Evolutionary conservation across 53 echinoderm and acorn worm species (phyloP).

Genomic region (Mesocentrotus franciscanus): DNA sequence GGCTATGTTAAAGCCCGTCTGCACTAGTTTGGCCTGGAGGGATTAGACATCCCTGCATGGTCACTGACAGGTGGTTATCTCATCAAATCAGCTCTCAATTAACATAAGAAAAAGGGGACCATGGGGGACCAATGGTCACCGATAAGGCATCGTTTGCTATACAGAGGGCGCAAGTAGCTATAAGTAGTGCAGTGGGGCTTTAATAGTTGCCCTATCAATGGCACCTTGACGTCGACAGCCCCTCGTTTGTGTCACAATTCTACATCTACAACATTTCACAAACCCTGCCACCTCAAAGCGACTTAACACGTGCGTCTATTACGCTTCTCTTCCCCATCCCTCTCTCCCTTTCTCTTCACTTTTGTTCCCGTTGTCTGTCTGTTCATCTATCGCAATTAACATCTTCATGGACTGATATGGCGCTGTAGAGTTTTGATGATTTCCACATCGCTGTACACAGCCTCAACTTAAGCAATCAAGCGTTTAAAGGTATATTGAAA

Average conservation of each 20-base stretch:
- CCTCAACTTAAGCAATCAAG: neutral
- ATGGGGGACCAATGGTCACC: too few relatives aligned
- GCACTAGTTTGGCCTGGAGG: too few relatives aligned
- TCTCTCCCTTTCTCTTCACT: neutral
- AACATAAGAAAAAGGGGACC: too few relatives aligned
- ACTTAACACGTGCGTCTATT: slow-evolving; percentile 1
- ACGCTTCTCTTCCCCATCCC: neutral
- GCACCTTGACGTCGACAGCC: neutral
- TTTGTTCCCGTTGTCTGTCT: neutral
- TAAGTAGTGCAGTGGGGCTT: too few relatives aligned
- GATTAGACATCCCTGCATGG: too few relatives aligned
- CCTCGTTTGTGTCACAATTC: slow-evolving; percentile 24
- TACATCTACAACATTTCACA: slow-evolving; percentile 24
- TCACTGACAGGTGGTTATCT: too few relatives aligned
- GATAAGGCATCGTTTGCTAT: too few relatives aligned
- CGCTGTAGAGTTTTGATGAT: neutral
- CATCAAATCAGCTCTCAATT: too few relatives aligned
- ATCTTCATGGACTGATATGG: neutral
- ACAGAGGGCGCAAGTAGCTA: too few relatives aligned
- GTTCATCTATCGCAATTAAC: slow-evolving; percentile 1
- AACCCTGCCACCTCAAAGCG: neutral
- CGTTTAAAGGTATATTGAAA: neutral
- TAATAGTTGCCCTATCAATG: neutral
- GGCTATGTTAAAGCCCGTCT: too few relatives aligned
- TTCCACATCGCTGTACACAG: neutral